Evolutionary conservation across 2,113 vertebrate species (phyloP).

Genomic region (Misgurnus mizolepis): DNA sequence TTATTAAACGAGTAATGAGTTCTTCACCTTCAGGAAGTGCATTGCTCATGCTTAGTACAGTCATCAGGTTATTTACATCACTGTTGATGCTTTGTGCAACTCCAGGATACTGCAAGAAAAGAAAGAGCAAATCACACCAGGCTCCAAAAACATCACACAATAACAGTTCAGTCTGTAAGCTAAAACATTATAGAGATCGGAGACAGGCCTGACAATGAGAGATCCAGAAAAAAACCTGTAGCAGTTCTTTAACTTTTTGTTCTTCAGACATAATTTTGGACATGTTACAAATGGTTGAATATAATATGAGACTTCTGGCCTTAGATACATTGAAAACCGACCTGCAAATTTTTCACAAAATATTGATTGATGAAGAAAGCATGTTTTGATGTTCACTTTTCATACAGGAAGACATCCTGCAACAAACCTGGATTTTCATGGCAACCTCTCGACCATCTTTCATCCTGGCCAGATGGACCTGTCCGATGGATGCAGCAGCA

Average conservation of each 20-base stretch:
- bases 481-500: slow-evolving; percentile 93
- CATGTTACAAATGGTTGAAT: too few relatives aligned
- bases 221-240: background rate
- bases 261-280: too few relatives aligned
- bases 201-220: background rate
- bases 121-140: background rate
- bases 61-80: slow-evolving; percentile 92
- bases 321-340: too few relatives aligned
- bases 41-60: slow-evolving; percentile 90
- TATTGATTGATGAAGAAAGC: too few relatives aligned
- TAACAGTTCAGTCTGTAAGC: background rate
- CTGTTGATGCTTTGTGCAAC: slow-evolving; percentile 93
- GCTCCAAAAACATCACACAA: background rate
- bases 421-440: slow-evolving; percentile 94
- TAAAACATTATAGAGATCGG: background rate
- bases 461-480: slow-evolving; percentile 89
- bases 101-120: slow-evolving; percentile 70
- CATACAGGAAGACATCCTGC: too few relatives aligned
- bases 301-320: too few relatives aligned
- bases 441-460: slow-evolving; percentile 90
- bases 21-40: slow-evolving; percentile 77
- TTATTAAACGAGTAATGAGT: background rate
- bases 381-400: too few relatives aligned
- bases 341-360: too few relatives aligned
- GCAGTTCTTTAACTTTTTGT: too few relatives aligned